Evolutionary conservation across 1,140 invertebrate genomes (phyloP), one percentile per base, ranked within the genome.

Genomic region (Ceratoteleas bidentatus): DNA sequence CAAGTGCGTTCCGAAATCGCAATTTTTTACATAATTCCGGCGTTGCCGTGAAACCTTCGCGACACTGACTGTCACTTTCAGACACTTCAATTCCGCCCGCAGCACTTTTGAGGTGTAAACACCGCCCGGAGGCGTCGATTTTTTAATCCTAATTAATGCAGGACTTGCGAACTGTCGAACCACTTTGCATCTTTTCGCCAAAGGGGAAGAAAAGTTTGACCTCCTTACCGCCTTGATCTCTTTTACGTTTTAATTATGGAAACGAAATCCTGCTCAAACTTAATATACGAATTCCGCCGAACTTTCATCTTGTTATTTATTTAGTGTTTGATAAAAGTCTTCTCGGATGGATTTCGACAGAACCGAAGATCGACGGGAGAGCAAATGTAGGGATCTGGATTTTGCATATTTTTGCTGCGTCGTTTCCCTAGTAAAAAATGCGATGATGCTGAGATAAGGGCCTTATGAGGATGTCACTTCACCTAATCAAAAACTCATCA

Each of bases 1-100:
- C 9, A 54, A 65, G 50, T 24, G 50, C 10, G 38, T 40, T 38
- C 14, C 3, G 40, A 54, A 54, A 43, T 24, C 13, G 36, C 10
- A 5, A 40, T 65, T 56, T 66, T 66, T 66, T 66, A 66, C 64
- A 66, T 66, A 66, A 66, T 56, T 66, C 64, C 9, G 38, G 14
- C 58, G 34, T 61, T 38, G 43, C 11, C 64, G 38, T 66, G 54
- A 66, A 56, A 56, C 40, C 2, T 4, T n/a, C 6, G 54, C 6
- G 62, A 56, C 14, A 47, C 50, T 66, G 32, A n/a, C 38, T 47
- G 64, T 66, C 64, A 32, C 33, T 10, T 7, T 56, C 64, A 66
- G 64, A 65, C 49, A 45, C 50, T 47, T 66, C 34, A 34, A 54
- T 54, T 56, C 33, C 45, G 6, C 15, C 8, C 14, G 38, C 13